Conservation (phyloP, 2,888 invertebrate species). For the Trachelus tabidus region DNA sequence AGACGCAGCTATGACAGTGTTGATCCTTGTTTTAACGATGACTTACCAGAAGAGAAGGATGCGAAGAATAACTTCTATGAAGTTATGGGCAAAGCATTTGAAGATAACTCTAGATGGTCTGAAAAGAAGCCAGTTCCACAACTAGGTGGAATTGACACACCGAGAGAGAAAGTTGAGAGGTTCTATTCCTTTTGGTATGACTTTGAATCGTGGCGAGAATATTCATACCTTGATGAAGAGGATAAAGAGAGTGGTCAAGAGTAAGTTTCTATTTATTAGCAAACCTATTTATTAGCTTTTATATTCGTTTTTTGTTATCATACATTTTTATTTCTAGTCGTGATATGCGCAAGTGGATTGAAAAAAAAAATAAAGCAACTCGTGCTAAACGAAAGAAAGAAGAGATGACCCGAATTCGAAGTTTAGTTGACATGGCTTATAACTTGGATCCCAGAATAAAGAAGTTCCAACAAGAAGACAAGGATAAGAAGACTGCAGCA, state of each 20-base stretch:
- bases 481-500: conserved; percentile 87
- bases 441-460: conserved; percentile 93
- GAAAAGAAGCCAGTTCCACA: conserved; percentile 86
- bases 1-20: conserved; percentile 96
- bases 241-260: conserved; percentile 98
- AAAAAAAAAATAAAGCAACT: conserved; percentile 96
- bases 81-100: conserved; percentile 74
- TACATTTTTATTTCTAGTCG: conserved; percentile 67
- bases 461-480: conserved; percentile 93
- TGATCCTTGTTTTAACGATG: conserved; percentile 93
- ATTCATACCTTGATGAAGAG: conserved; percentile 98
- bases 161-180: conserved; percentile 86
- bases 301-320: conserved; percentile 6
- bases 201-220: conserved; percentile 99
- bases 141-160: conserved; percentile 80
- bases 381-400: conserved; percentile 95
- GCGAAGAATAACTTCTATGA: conserved; percentile 85
- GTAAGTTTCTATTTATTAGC: conserved; percentile 41
- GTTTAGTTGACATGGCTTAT: conserved; percentile 94
- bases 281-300: conserved; percentile 3
- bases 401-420: conserved; percentile 92
- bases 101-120: conserved; percentile 90
- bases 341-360: conserved; percentile 97
- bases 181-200: conserved; percentile 99
- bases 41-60: conserved; percentile 80